A percentile compares a stretch with the other conserved stretches of the same genome.
Evolutionary conservation across 2,888 invertebrate genomes (phyloP).

Genomic region (Eugnorisma glareosa): DNA sequence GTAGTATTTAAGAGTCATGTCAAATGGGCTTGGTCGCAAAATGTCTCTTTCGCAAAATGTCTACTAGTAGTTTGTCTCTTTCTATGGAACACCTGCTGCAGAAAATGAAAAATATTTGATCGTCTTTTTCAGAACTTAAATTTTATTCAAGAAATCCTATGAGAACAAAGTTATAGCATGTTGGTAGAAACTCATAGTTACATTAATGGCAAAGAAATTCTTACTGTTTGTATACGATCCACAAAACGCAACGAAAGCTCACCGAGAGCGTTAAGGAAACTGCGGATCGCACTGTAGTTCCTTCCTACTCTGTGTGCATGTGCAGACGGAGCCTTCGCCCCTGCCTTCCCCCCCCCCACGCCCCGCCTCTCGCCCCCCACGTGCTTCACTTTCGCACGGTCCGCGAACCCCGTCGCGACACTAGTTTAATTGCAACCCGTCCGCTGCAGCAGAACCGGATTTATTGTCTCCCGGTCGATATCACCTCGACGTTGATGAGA

Average conservation of each 20-base stretch:
- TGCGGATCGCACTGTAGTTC: slow-evolving; percentile 41
- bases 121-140: neutral
- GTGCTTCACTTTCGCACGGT: slow-evolving; percentile 89
- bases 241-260: slow-evolving; percentile 23
- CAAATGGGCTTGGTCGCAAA: no score
- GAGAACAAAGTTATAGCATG: neutral
- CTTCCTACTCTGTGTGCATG: slow-evolving; percentile 62
- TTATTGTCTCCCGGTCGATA: slow-evolving; percentile 88
- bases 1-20: neutral
- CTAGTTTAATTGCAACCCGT: slow-evolving; percentile 89
- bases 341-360: slow-evolving; percentile 62
- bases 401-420: slow-evolving; percentile 88
- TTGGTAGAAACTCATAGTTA: neutral
- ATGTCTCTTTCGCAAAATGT: no score
- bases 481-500: slow-evolving; percentile 81
- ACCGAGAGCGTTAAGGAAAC: slow-evolving; percentile 27
- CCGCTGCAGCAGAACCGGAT: slow-evolving; percentile 88
- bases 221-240: slow-evolving; percentile 14
- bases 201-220: neutral
- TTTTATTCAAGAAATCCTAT: neutral
- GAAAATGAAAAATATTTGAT: neutral
- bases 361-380: slow-evolving; percentile 69
- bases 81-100: no score
- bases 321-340: slow-evolving; percentile 67
- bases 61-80: no score